Evolutionary conservation across 2,888 invertebrate species (phyloP), one percentile per base, ranked within the genome.

Genomic region (Trimorus sp.): DNA sequence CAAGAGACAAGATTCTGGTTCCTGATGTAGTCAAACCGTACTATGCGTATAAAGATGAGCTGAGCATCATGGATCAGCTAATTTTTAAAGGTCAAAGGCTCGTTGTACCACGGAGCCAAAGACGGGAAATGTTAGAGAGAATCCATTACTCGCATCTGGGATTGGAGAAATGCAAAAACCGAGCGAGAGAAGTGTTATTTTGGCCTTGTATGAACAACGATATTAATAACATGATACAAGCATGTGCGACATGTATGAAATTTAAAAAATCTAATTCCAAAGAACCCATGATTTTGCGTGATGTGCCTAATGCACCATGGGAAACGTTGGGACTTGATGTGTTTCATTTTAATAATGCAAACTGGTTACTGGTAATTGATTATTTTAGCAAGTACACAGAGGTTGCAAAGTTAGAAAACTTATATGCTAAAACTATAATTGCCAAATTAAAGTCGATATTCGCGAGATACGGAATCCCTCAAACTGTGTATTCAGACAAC

Each of bases 91-190:
- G 36, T 36, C 49, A 48, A 48, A 48, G 14, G 14, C 14, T 48
- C 12, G 48, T 12, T 12, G 9, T 12, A 48, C 48, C 48, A 12
- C 11, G 11, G 40, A 40, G 11, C 7, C 54, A 86, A 14, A 78
- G 84, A 74, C 77, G 77, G 60, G 70, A 84, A 58, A 86, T 88
- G 71, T 76, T 73, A 26, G 49, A 79, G 7, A 79, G 77, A 53
- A 69, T 88, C 15, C 87, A 88, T 62, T 85, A 86, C 71, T 74
- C 79, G 9, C 88, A 89, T 75, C 51, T 87, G 38, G 86, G 87
- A 1, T 79, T 85, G 6, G 86, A 85, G 68, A 86, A 86, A 83
- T 73, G 73, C 56, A 73, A 84, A 77, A 76, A 54, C 14, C 65
- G 85, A 45, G 86, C 88, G 0, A 73, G 85, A 73, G 75, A 84